Base-by-base conservation (phyloP, 2,797 vertebrate genomes). In the Tinamus major region DNA sequence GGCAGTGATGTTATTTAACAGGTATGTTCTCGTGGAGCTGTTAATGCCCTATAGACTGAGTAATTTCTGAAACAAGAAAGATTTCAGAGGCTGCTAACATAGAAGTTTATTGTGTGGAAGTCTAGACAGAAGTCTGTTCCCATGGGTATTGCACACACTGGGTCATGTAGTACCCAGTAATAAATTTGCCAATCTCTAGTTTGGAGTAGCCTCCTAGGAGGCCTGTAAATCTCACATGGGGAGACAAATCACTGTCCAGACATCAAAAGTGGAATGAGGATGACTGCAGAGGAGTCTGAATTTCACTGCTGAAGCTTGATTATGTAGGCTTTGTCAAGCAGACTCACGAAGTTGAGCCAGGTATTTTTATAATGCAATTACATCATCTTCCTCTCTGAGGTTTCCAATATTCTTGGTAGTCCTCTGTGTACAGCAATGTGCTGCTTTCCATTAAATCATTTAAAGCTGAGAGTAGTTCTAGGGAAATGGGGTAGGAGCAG, bases 301-400 rank as follows among this genome's bases (percentile, higher is more conserved):
- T 90, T 86, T 88, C 61, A 2, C 64, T 61, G 35, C 23, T 69
- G 56, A 76, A 67, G 49, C 67, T 88, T 61, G 56, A 19, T 88
- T 69, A 13, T 31, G 67, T 20, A 15, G 75, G 89, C 80, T 94
- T 80, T 81, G 71, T 88, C 80, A 67, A 58, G 80, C 75, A 93
- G 90, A 82, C 71, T 86, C 31, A 5, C 59, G 2, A 68, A 88
- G 88, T 86, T 20, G 86, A 90, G 72, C 76, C 48, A 84, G 85
- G 33, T 93, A 86, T 94, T 94, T 91, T 91, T 90, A 13, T 91
- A 29, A 84, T 82, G 88, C 83, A 53, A 21, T 91, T 90, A 93
- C 90, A 94, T 95, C 92, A 95, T 74, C 94, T 74, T 15, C 24
- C 67, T 96, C 83, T 88, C 83, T 62, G 78, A 96, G 86, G 62